phyloP scores from a whole-genome alignment of 2,888 invertebrate species.

The Notodonta ziczac region DNA sequence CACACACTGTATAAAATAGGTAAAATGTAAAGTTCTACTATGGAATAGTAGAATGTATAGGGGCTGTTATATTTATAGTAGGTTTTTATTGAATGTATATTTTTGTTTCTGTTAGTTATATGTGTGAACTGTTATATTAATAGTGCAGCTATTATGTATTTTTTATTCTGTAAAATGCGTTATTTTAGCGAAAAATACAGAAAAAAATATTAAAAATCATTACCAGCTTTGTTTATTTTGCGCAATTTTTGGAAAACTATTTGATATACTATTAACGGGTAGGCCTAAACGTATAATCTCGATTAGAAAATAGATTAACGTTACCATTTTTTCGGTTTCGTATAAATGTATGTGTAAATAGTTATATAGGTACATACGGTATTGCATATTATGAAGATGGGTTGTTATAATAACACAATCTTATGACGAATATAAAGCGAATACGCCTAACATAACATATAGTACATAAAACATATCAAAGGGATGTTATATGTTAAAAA shows the following conservation, averaged over 20 bases:
- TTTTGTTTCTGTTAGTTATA: constrained; percentile 65
- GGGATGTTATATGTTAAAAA: constrained; percentile 57
- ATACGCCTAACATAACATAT: constrained; percentile 71
- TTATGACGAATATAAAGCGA: constrained; percentile 63
- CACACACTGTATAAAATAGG: constrained; percentile 61
- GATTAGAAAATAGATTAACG: constrained; percentile 55
- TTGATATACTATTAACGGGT: constrained; percentile 43
- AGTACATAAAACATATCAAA: constrained; percentile 83
- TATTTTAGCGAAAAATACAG: constrained; percentile 16
- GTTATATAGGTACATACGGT: constrained; percentile 48
- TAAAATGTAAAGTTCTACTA: constrained; percentile 72
- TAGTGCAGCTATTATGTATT: constrained; percentile 39
- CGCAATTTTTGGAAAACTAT: constrained; percentile 51
- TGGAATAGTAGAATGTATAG: constrained; percentile 79
- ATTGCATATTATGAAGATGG: constrained; percentile 54
- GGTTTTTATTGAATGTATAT: constrained; percentile 72
- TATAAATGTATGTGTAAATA: constrained; percentile 61
- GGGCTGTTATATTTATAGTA: constrained; percentile 82
- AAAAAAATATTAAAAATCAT: constrained; percentile 6
- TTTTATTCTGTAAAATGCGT: constrained; percentile 24
- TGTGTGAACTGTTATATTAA: constrained; percentile 45
- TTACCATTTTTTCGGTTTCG: constrained; percentile 74
- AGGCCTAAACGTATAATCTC: constrained; percentile 76
- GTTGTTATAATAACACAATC: constrained; percentile 63
- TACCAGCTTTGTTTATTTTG: constrained; percentile 46